Base-by-base conservation (phyloP, 2,113 vertebrate species). In the Cryptoleucopteryx plumbea region DNA sequence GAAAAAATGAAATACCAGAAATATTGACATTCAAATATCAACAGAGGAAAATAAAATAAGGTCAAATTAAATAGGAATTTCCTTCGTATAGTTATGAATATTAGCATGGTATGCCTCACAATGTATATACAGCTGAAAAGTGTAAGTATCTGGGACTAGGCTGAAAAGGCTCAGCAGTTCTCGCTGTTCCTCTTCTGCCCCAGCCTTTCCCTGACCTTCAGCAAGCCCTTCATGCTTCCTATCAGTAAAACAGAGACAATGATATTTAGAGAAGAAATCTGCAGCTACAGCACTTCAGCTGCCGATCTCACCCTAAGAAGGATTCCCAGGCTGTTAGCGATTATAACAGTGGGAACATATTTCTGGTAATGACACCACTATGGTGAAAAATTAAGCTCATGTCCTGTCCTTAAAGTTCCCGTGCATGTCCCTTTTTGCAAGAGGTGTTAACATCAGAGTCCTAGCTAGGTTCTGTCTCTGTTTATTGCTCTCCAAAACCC, bases 251-350 rank as follows among this genome's bases (percentile, higher is more conserved):
- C 25, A 87, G 87, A 90, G 73, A 93, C 84, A 86, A 67, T 48
- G 40, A 82, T 90, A 91, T 68, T 97, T 94, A 87, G 65, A 89
- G 77, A 94, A 78, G 48, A 80, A 96, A 88, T 92, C 88, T 73
- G 70, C 88, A 86, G 70, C 36, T 19, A 73, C 66, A 96, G 75
- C 85, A 94, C 53, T 93, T 96, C 74, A 85, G 45, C 70, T 65
- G 25, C 53, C 0, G 0, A 75, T 88, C 67, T 91, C 74, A 62
- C 48, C 55, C 66, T 82, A 47, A 53, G 48, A 79, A 79, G n/a
- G 25, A 90, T 92, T 80, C 79, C 53, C 80, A 61, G 36, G 36
- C 61, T 67, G 73, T 21, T 61, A 48, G 72, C 55, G 86, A 91
- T 95, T 94, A 84, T 82, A 87, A 75, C 70, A 75, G 79, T 74